Conservation (phyloP, 1,140 invertebrate genomes). For the Drosophila saltans region DNA sequence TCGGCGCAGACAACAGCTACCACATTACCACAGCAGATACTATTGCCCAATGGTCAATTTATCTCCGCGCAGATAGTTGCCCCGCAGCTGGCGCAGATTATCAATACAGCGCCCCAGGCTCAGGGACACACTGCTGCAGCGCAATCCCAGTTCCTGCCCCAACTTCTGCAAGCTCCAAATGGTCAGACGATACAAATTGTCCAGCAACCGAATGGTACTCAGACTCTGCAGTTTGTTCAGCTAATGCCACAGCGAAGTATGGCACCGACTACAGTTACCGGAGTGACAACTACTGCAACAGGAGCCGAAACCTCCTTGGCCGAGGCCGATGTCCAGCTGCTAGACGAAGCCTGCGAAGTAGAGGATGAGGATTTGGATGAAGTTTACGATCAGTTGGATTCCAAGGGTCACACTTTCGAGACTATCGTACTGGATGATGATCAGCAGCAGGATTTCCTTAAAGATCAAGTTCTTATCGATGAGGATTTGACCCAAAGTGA, state of each 20-base stretch:
- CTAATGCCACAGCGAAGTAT: conserved; percentile 65
- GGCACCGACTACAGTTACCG: conserved; percentile 33
- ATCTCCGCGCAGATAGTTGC: conserved; percentile 76
- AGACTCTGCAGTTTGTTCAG: conserved; percentile 75
- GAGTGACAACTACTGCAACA: conserved; percentile 37
- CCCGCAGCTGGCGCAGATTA: conserved; percentile 68
- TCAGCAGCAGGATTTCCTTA: conserved; percentile 70
- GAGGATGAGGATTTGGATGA: conserved; percentile 67
- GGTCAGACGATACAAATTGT: conserved; percentile 79
- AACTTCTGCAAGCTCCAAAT: conserved; percentile 72
- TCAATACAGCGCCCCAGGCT: conserved; percentile 48
- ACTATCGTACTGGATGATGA: conserved; percentile 79
- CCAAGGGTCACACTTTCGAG: conserved; percentile 67
- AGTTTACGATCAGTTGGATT: conserved; percentile 65
- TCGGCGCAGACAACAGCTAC: conserved; percentile 50
- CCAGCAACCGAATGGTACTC: conserved; percentile 77
- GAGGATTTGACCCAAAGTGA: conserved; percentile 73
- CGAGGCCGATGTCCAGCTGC: conserved; percentile 66
- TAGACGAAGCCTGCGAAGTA: conserved; percentile 69
- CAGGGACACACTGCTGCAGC: conserved; percentile 39
- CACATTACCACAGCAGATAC: conserved; percentile 69
- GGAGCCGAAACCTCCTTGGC: conserved; percentile 32
- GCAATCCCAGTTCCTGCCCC: conserved; percentile 72
- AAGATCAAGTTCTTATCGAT: conserved; percentile 67
- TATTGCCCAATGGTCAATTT: conserved; percentile 81